phyloP scores from a whole-genome alignment of 1,140 invertebrate genomes.

The Sitobion miscanthi region DNA sequence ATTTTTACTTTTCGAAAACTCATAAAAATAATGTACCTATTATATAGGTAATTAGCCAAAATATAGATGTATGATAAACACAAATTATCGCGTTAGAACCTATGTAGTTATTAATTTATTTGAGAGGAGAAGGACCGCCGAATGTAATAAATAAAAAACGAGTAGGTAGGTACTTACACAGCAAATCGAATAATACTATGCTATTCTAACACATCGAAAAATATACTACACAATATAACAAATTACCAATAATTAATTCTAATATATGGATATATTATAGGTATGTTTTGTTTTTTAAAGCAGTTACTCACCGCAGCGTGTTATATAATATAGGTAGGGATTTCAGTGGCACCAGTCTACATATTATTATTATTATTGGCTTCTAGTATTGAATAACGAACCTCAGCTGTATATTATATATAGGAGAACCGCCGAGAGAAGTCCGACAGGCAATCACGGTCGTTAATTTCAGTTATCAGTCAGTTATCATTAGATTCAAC shows the following conservation, averaged over 20 bases:
- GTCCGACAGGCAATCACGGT: background rate
- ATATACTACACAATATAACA: background rate
- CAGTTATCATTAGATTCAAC: constrained; percentile 32
- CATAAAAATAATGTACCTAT: background rate
- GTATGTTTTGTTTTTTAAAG: background rate
- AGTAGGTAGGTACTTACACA: background rate
- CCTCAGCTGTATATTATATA: background rate
- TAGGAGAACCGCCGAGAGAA: background rate
- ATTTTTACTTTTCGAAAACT: background rate
- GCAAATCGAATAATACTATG: background rate
- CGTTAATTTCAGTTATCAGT: constrained; percentile 36
- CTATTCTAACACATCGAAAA: background rate
- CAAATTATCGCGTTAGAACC: background rate
- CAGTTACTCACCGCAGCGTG: background rate
- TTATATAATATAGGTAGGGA: background rate
- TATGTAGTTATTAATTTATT: background rate
- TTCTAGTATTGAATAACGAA: constrained; percentile 30
- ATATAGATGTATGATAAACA: background rate
- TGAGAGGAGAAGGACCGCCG: background rate
- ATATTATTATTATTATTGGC: background rate
- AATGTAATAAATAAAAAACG: background rate
- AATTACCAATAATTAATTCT: background rate
- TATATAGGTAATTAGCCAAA: no score
- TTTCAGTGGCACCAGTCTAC: background rate
- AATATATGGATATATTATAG: background rate